Conservation (phyloP, 2,888 invertebrate species). For the Agrochola macilenta region DNA sequence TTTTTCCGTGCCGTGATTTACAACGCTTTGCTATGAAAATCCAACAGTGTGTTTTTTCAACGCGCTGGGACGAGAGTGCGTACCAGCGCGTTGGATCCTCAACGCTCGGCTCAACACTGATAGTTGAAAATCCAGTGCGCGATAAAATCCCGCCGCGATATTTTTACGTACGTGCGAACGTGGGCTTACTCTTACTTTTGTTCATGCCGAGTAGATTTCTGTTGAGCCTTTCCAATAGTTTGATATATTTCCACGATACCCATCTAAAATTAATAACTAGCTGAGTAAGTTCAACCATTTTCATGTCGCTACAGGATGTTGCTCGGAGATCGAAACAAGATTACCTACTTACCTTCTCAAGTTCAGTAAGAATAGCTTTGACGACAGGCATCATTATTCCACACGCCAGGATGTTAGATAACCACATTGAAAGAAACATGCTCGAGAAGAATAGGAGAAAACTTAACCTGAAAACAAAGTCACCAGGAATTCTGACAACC, state of each 20-base stretch:
- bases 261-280: constrained; percentile 73
- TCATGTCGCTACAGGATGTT: background rate
- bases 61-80: too few relatives aligned
- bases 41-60: too few relatives aligned
- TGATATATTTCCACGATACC: constrained; percentile 81
- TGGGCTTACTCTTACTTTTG: constrained; percentile 69
- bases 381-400: constrained; percentile 84
- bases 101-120: too few relatives aligned
- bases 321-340: background rate
- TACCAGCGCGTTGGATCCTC: too few relatives aligned
- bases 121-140: too few relatives aligned
- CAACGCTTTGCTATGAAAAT: too few relatives aligned
- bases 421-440: constrained; percentile 82
- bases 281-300: background rate
- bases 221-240: constrained; percentile 69
- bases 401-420: constrained; percentile 79
- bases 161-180: too few relatives aligned
- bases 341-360: constrained; percentile 59
- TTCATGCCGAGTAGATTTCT: constrained; percentile 71
- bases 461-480: constrained; percentile 75
- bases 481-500: background rate
- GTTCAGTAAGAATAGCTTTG: constrained; percentile 78
- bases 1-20: too few relatives aligned
- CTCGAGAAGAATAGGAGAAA: constrained; percentile 80
- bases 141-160: too few relatives aligned